Base-by-base conservation (phyloP, 1,140 invertebrate genomes). In the Galleria mellonella region DNA sequence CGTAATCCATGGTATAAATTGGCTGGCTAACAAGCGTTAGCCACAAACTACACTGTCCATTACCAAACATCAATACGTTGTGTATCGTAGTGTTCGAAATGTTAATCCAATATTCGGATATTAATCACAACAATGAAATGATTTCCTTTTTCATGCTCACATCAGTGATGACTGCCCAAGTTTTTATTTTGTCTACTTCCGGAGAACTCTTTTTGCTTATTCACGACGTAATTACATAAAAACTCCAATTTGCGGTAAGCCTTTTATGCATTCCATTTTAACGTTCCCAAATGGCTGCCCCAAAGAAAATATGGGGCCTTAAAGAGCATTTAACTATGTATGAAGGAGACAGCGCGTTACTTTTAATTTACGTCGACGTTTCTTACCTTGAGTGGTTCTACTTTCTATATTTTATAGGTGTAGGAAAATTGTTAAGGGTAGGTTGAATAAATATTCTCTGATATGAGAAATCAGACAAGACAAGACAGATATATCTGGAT, bases 301-400 rank as follows among this genome's bases (percentile, higher is more conserved):
- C 53, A 66, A 64, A 65, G 58, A 64, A 76, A 75, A 73, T 75
- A 75, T 68, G 65, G 59, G 47, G 55, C 57, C 70, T 72, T 79
- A 68, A 76, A 72, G 57, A 79, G 60, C 62, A 66, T 79, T 79
- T 79, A 79, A 73, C 60, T 77, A 81, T 78, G 69, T 78, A 81
- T 76, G 71, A 71, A 78, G 72, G 59, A 76, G 69, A 78, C 64
- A 68, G 53, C 53, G 58, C 65, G 69, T 81, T 75, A 81, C 64
- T 81, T 73, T 75, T 83, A 76, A 83, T 81, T 78, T 78, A 69
- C 59, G 43, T 49, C 50, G 67, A 63, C 69, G 56, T 70, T 66
- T 62, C 47, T 55, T 63, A 46, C 52, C 57, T 62, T 57, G 47
- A 67, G 65, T 63, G 63, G 51, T 50, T 57, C 53, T 62, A 51